Conservation (phyloP, 1,140 invertebrate genomes). For the Platyscapa corneri region DNA sequence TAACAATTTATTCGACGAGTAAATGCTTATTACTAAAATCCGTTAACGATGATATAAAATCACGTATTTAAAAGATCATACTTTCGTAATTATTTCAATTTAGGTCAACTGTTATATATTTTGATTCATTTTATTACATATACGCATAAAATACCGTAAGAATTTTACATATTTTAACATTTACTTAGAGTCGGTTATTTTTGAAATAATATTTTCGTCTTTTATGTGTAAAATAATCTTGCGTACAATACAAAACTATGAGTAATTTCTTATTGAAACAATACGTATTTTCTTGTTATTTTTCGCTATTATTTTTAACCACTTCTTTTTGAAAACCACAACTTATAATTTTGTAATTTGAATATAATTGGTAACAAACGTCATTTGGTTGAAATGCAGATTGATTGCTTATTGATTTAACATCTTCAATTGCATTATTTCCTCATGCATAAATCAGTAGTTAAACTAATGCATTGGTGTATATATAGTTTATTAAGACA, state of each 20-base stretch:
- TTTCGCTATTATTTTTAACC: not conserved
- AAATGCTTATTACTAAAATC: too few species aligned
- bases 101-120: too few species aligned
- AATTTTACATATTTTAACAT: too few species aligned
- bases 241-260: too few species aligned
- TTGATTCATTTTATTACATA: too few species aligned
- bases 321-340: not conserved
- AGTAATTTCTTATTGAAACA: not conserved
- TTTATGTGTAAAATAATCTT: too few species aligned
- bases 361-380: constrained; percentile 1
- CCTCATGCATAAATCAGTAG: constrained; percentile 37
- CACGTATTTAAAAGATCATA: too few species aligned
- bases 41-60: too few species aligned
- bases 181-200: not conserved
- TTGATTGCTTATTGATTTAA: constrained; percentile 22
- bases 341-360: not conserved
- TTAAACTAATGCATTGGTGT: not conserved
- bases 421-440: constrained; percentile 44
- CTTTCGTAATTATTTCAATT: too few species aligned
- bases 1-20: too few species aligned
- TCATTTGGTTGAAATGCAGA: constrained; percentile 35
- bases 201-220: not conserved
- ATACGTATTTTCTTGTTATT: not conserved
- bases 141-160: too few species aligned
- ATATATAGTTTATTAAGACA: constrained; percentile 7